A percentile compares a stretch with the other conserved stretches of the same genome.
These are phyloP conservation scores for Pogona vitticeps DNA, from an alignment of 2,113 vertebrate genomes.

Conservation along the genomic window DNA sequence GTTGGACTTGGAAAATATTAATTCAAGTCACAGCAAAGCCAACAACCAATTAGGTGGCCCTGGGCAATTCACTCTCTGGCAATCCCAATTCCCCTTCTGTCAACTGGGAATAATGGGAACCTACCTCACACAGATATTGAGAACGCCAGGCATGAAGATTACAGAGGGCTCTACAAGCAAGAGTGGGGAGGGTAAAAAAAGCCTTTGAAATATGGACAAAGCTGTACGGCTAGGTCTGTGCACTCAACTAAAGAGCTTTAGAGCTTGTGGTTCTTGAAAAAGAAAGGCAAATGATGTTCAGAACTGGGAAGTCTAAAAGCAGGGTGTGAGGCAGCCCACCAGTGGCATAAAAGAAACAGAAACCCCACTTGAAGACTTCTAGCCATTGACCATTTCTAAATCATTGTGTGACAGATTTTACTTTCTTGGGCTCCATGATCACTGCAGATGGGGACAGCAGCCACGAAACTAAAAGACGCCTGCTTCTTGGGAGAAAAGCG, in stretches of 20 bases:
- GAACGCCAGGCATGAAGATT: not conserved
- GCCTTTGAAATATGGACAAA: not conserved
- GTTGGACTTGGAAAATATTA: conserved; percentile 4
- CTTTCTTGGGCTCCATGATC: too few species aligned
- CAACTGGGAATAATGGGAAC: conserved; percentile 19
- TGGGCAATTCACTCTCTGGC: conserved; percentile 17
- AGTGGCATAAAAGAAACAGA: not conserved
- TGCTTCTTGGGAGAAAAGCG: too few species aligned
- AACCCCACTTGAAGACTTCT: not conserved
- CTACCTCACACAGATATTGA: conserved; percentile 9
- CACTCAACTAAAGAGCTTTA: not conserved
- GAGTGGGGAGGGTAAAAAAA: not conserved
- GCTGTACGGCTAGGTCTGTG: not conserved
- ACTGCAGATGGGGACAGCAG: too few species aligned
- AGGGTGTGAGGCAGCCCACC: not conserved
- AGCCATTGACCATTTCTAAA: not conserved
- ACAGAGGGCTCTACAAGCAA: not conserved
- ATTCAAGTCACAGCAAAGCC: conserved; percentile 18
- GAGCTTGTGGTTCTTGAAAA: not conserved
- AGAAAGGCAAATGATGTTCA: not conserved
- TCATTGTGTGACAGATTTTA: too few species aligned
- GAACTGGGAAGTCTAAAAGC: not conserved
- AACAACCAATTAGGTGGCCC: conserved; percentile 19
- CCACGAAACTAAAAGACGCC: too few species aligned
- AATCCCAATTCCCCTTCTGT: conserved; percentile 13